These are phyloP conservation scores for Mamestra configurata DNA, from an alignment of 1,140 invertebrate species.

Conservation along the genomic window DNA sequence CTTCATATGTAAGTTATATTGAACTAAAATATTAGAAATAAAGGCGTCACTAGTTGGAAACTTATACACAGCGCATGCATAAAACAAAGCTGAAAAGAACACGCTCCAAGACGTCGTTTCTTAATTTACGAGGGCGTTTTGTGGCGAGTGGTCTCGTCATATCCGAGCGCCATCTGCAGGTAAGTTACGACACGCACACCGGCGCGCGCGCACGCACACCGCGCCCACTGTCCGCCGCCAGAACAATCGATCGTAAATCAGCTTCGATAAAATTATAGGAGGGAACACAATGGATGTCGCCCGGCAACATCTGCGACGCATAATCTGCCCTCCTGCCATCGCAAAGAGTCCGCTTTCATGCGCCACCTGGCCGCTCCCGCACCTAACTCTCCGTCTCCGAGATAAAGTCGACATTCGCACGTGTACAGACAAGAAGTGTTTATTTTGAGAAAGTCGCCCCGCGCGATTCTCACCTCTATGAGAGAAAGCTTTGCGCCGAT, in stretches of 20 bases:
- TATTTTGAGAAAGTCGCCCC: conserved; percentile 80
- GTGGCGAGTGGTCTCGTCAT: conserved; percentile 68
- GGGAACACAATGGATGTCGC: conserved; percentile 85
- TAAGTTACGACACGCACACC: conserved; percentile 74
- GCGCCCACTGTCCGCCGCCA: conserved; percentile 79
- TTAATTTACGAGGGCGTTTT: conserved; percentile 83
- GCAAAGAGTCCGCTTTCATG: conserved; percentile 81
- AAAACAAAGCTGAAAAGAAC: conserved; percentile 78
- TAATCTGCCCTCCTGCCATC: conserved; percentile 74
- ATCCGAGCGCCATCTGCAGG: conserved; percentile 82
- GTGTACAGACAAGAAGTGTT: conserved; percentile 85
- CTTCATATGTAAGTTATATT: background rate
- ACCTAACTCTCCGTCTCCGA: conserved; percentile 80
- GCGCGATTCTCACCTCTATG: conserved; percentile 71
- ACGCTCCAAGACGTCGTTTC: conserved; percentile 72
- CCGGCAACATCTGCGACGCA: conserved; percentile 74
- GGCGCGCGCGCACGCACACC: conserved; percentile 80
- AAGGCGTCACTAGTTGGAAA: conserved; percentile 44
- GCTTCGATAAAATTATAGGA: conserved; percentile 87
- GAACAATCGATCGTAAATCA: conserved; percentile 88
- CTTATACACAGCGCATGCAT: conserved; percentile 66
- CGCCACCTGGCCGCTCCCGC: conserved; percentile 67
- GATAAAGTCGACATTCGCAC: conserved; percentile 86
- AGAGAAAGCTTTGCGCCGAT: conserved; percentile 63
- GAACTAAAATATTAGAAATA: conserved; percentile 20